Conservation (phyloP, 2,113 vertebrate genomes). For the Bettongia penicillata region DNA sequence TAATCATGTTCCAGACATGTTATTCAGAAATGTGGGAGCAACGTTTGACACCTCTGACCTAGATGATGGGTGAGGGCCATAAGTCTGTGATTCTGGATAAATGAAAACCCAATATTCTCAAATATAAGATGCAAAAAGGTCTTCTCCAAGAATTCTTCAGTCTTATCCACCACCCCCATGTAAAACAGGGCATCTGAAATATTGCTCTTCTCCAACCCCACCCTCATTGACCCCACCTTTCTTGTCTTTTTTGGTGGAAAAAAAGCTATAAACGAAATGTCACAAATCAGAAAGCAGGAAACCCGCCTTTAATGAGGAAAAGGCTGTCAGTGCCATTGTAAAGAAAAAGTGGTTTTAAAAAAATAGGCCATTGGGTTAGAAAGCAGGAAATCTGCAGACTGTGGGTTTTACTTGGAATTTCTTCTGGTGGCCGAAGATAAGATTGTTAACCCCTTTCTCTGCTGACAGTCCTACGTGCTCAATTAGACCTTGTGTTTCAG, state of each 20-base stretch:
- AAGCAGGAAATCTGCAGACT: slow-evolving; percentile 94
- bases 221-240: not conserved
- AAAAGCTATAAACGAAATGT: slow-evolving; percentile 79
- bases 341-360: slow-evolving; percentile 86
- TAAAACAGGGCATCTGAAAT: not conserved
- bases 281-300: slow-evolving; percentile 82
- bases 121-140: not conserved
- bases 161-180: not conserved
- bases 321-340: slow-evolving; percentile 93
- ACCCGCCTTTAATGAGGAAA: slow-evolving; percentile 88
- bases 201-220: not conserved
- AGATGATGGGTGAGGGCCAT: not conserved
- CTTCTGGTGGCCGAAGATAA: slow-evolving; percentile 95
- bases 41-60: too few species aligned
- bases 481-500: slow-evolving; percentile 39
- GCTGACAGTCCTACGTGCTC: slow-evolving; percentile 53
- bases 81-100: not conserved
- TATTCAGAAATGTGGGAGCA: not conserved
- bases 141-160: not conserved
- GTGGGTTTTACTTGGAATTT: slow-evolving; percentile 94
- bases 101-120: not conserved
- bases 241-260: slow-evolving; percentile 31
- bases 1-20: not conserved
- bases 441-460: slow-evolving; percentile 91
- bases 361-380: slow-evolving; percentile 97